Evolutionary conservation across 2,888 invertebrate genomes (phyloP).

Genomic region (Nymphalis urticae): DNA sequence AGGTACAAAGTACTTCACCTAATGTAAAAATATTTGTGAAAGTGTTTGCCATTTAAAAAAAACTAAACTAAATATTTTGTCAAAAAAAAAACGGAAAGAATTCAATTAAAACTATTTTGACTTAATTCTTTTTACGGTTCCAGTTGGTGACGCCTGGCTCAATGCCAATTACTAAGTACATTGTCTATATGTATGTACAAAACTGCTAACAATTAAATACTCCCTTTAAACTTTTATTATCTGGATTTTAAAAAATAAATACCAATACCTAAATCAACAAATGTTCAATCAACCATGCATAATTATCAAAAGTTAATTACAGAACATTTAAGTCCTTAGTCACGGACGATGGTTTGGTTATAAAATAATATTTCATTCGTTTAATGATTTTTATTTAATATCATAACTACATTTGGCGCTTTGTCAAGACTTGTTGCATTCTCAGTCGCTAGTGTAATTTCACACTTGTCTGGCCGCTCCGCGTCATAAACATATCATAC

Average conservation of each 20-base stretch:
- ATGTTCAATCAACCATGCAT: conserved; percentile 2
- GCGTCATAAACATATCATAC: not conserved
- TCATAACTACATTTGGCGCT: conserved; percentile 42
- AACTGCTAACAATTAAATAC: too few species aligned
- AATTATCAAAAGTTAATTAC: conserved; percentile 8
- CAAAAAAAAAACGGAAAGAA: too few species aligned
- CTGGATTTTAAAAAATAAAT: not conserved
- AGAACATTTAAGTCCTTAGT: not conserved
- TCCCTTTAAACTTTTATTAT: not conserved
- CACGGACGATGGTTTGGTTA: not conserved
- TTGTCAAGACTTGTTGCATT: conserved; percentile 46
- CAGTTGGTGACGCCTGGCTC: too few species aligned
- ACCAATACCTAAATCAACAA: not conserved
- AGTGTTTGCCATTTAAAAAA: too few species aligned
- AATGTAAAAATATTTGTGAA: too few species aligned
- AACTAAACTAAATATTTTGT: too few species aligned
- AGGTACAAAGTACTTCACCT: too few species aligned
- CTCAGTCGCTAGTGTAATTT: conserved; percentile 43
- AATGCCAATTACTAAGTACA: too few species aligned
- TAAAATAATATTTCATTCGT: conserved; percentile 7
- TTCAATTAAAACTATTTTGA: too few species aligned
- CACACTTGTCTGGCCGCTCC: not conserved
- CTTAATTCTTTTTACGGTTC: too few species aligned
- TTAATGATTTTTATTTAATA: not conserved
- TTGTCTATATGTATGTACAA: too few species aligned